These are phyloP conservation scores for Dolichoris vasculosae DNA, from an alignment of 1,140 invertebrate species.

Conservation along the genomic window DNA sequence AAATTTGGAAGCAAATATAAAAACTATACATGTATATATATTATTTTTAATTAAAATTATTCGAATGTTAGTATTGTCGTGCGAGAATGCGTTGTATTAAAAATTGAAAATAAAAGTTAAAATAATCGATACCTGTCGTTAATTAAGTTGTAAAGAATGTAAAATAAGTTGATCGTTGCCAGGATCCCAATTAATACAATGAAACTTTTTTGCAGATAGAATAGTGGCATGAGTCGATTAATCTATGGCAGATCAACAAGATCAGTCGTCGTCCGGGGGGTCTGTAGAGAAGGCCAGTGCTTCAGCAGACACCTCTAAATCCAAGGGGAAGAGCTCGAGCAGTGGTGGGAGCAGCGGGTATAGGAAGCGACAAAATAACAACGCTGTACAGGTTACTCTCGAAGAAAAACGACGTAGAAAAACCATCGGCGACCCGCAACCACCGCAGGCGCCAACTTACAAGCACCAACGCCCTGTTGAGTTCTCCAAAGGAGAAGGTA, in stretches of 20 bases:
- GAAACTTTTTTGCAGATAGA: conserved; percentile 67
- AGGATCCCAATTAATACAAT: not conserved
- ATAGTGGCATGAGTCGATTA: conserved; percentile 76
- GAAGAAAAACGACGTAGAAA: conserved; percentile 72
- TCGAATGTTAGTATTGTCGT: no score
- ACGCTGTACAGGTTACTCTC: conserved; percentile 63
- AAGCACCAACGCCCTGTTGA: conserved; percentile 54
- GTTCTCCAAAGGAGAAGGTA: conserved; percentile 65
- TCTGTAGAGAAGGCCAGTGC: conserved; percentile 75
- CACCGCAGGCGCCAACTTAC: conserved; percentile 53
- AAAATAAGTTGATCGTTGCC: not conserved
- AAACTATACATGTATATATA: no score
- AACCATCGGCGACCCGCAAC: conserved; percentile 61
- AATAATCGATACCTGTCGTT: no score
- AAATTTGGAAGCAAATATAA: no score
- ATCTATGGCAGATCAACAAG: conserved; percentile 77
- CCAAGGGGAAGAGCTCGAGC: conserved; percentile 68
- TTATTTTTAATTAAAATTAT: no score
- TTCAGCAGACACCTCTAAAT: conserved; percentile 74
- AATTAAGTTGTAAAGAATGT: no score
- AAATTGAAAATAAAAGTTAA: no score
- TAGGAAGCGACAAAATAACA: conserved; percentile 71
- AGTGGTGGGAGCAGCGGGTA: conserved; percentile 64
- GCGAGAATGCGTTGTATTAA: no score
- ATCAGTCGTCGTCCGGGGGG: conserved; percentile 75